Evolutionary conservation across 2,113 vertebrate species (phyloP), one percentile per base, ranked within the genome.

Genomic region (Peromyscus polionotus): DNA sequence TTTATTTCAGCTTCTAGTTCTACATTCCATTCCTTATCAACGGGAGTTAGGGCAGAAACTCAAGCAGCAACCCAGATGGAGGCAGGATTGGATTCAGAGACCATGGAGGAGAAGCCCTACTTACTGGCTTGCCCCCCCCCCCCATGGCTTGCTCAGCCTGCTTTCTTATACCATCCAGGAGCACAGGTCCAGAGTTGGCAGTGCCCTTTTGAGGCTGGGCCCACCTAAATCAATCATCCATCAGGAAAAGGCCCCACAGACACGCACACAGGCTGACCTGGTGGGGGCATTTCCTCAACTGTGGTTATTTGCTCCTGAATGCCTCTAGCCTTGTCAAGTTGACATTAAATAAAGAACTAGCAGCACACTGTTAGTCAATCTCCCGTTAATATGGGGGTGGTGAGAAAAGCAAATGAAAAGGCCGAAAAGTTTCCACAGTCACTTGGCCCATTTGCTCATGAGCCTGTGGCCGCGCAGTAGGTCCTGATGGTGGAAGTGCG

Each of bases 401-500:
- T 54, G 36, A 75, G 57, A 39, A 54, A 75, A 65, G 39, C 26
- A 59, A 72, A 59, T 26, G 33, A 26, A 85, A 70, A 61, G 22
- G 28, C 51, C 17, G 42, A 65, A 73, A 73, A n/a, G 13, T 42
- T 67, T 20, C 24, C 22, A 22, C 28, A 17, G 54, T 67, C 28
- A 63, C 42, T 75, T 7, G 70, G 13, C 57, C 7, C 5, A 2
- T n/a, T 26, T 67, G 79, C 36, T 83, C 45, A 7, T 36, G 26
- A 8, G 33, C 24, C 57, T 22, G 16, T 31, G 31, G 54, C 24
- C 61, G 39, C 31, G 36, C 20, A 80, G 9, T 13, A 72, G 1
- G 57, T 4, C 19, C 28, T 6, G 36, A 20, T 0, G 9, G 57
- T 3, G 7, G 28, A 67, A 2, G 14, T 57, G 63, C 2, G 2